These are phyloP conservation scores for Nematolebias whitei DNA, from an alignment of 2,113 vertebrate genomes.

Conservation along the genomic window DNA sequence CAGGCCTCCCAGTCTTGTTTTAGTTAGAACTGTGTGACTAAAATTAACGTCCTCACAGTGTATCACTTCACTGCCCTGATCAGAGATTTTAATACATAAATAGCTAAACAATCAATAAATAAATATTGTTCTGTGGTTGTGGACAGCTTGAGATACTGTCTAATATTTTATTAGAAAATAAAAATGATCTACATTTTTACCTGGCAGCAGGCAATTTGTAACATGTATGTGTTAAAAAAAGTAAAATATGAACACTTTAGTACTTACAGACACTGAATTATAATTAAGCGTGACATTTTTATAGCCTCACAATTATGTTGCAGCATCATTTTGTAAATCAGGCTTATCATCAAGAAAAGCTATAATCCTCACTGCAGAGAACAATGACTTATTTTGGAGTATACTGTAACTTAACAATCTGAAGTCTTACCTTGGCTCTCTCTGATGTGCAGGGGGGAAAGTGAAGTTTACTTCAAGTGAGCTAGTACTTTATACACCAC, in stretches of 20 bases:
- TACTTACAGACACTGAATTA: no score
- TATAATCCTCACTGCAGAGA: not conserved
- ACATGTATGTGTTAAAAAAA: no score
- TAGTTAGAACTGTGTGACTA: constrained; percentile 11
- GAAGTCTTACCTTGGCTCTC: constrained; percentile 59
- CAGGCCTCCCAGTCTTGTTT: constrained; percentile 11
- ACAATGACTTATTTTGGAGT: not conserved
- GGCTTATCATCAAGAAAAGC: not conserved
- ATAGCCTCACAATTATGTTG: not conserved
- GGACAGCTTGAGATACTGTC: not conserved
- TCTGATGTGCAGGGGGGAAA: constrained; percentile 16
- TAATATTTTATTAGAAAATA: not conserved
- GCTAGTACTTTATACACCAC: constrained; percentile 36
- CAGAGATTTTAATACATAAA: not conserved
- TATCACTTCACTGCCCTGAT: constrained; percentile 36
- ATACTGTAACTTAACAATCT: constrained; percentile 15
- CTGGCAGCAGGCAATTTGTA: no score
- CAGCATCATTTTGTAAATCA: constrained; percentile 3
- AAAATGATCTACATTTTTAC: no score
- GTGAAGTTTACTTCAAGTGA: constrained; percentile 19
- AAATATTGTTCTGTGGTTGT: not conserved
- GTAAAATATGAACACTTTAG: no score
- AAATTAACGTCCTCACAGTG: constrained; percentile 41
- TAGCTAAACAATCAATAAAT: not conserved
- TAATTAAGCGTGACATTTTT: constrained; percentile 2